Evolutionary conservation across 2,888 invertebrate genomes (phyloP).

Genomic region (Drosophila kuntzei): DNA sequence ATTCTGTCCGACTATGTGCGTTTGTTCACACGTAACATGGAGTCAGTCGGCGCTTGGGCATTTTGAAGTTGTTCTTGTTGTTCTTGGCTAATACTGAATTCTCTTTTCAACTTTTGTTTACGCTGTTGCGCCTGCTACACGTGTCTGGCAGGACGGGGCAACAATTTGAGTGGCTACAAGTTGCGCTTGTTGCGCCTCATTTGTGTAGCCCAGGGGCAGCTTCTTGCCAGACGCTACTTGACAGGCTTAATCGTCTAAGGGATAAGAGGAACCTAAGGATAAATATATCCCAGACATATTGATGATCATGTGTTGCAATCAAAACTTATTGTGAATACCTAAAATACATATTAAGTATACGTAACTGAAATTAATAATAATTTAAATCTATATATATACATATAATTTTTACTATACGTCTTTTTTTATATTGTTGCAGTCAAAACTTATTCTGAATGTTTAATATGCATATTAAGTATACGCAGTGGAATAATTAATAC

Average conservation of each 20-base stretch:
- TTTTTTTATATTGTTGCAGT: too few species aligned
- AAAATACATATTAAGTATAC: neutral
- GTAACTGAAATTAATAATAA: too few species aligned
- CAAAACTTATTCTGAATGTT: neutral
- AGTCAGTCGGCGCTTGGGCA: constrained; percentile 41
- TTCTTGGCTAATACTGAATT: constrained; percentile 55
- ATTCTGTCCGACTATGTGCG: constrained; percentile 43
- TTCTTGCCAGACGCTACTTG: constrained; percentile 23
- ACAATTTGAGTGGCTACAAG: constrained; percentile 53
- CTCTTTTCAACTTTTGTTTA: constrained; percentile 64
- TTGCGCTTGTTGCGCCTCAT: constrained; percentile 71
- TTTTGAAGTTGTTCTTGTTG: constrained; percentile 34
- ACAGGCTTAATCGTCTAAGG: constrained; percentile 18
- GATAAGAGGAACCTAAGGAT: neutral
- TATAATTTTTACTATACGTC: too few species aligned
- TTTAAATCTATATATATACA: too few species aligned
- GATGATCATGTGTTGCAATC: constrained; percentile 2
- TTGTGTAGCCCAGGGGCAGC: constrained; percentile 55
- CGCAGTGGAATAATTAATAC: neutral
- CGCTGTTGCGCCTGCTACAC: constrained; percentile 67
- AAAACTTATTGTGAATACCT: neutral
- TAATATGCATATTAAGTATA: neutral
- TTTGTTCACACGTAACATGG: constrained; percentile 52
- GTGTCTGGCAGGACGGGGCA: constrained; percentile 15
- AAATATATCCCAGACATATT: constrained; percentile 5